Percentiles rank a stretch among this genome's conserved stretches.
Evolutionary conservation across 2,113 vertebrate species (phyloP).

Genomic region (Arvicanthis niloticus): DNA sequence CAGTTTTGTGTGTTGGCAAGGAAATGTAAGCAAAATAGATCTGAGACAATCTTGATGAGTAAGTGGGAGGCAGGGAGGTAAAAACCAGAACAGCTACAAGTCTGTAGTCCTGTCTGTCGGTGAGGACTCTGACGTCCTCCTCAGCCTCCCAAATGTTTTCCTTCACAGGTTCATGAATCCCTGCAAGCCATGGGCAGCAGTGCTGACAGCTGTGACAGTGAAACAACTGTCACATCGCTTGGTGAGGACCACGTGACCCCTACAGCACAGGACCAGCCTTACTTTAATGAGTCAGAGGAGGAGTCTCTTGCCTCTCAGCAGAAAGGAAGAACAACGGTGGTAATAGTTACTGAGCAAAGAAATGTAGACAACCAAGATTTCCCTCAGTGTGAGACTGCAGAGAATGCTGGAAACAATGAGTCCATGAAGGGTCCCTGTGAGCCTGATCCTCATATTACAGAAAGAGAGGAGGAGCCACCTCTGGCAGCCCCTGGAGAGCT

Average conservation of each 20-base stretch:
- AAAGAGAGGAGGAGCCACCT: conserved; percentile 52
- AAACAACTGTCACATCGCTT: conserved; percentile 94
- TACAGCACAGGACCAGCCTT: conserved; percentile 84
- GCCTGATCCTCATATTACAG: conserved; percentile 57
- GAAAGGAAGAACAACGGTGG: conserved; percentile 63
- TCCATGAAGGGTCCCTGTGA: conserved; percentile 27
- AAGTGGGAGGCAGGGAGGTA: neutral
- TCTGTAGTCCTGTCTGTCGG: neutral
- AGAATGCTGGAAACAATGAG: conserved; percentile 62
- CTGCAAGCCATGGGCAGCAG: conserved; percentile 93
- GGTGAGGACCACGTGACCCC: conserved; percentile 90
- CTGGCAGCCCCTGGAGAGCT: conserved; percentile 68
- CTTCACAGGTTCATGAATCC: conserved; percentile 91
- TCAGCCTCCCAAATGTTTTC: neutral
- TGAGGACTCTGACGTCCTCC: neutral
- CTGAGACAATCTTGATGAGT: neutral
- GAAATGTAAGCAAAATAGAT: neutral
- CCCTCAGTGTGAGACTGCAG: neutral
- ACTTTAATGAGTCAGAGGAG: conserved; percentile 87
- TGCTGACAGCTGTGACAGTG: conserved; percentile 97
- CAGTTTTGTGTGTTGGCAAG: neutral
- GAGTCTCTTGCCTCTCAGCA: conserved; percentile 74
- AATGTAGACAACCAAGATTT: conserved; percentile 50
- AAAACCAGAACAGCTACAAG: neutral
- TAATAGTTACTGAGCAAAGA: conserved; percentile 48